Conservation (phyloP, 2,113 vertebrate genomes). For the Microtus pennsylvanicus region DNA sequence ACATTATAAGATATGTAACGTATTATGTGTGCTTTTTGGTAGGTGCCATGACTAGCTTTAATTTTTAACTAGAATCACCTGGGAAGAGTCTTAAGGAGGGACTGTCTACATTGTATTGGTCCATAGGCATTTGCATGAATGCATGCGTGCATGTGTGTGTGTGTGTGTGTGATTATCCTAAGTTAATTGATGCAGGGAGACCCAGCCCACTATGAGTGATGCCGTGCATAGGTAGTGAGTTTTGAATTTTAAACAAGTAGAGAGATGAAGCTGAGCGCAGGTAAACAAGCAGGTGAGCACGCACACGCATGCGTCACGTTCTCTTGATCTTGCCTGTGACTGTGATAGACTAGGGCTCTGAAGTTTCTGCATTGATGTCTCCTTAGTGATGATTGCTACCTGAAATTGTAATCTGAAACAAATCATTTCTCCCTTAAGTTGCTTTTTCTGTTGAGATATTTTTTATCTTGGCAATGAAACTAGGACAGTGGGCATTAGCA, state of each 20-base stretch:
- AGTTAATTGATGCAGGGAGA: background rate
- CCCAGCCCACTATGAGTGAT: background rate
- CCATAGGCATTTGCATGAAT: too few species aligned
- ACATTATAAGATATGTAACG: background rate
- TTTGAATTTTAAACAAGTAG: background rate
- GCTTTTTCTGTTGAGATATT: background rate
- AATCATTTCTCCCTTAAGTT: background rate
- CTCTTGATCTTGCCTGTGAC: background rate
- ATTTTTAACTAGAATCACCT: background rate
- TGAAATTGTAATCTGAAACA: background rate
- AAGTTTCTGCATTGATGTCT: too few species aligned
- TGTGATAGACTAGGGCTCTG: background rate
- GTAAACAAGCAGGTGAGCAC: too few species aligned
- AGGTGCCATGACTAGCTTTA: background rate
- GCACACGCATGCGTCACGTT: fast-evolving
- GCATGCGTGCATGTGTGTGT: too few species aligned
- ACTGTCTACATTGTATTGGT: background rate
- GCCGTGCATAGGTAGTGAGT: background rate
- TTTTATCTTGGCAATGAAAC: background rate
- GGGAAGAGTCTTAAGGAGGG: background rate
- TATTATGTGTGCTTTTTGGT: background rate
- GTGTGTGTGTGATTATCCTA: background rate
- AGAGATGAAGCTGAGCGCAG: background rate
- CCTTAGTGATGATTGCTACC: too few species aligned
- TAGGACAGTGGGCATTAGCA: background rate